These are phyloP conservation scores for Sminthurinus aureus DNA, from an alignment of 2,888 invertebrate species.

Conservation along the genomic window DNA sequence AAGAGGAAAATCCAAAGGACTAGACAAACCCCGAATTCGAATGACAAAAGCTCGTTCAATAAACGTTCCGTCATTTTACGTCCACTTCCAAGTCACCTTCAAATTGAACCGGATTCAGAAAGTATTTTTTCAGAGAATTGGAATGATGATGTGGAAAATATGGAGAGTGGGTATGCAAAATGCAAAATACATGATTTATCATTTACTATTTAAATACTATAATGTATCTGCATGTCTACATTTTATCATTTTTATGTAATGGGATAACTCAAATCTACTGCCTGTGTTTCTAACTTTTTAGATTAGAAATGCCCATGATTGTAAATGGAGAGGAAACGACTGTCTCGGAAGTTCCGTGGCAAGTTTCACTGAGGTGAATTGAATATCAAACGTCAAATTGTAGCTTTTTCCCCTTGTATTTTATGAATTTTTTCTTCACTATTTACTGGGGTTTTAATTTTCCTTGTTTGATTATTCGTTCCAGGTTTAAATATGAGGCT, in stretches of 20 bases:
- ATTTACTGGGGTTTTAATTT: no score
- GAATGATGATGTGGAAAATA: constrained; percentile 3
- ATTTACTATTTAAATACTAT: background rate
- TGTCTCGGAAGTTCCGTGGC: constrained; percentile 54
- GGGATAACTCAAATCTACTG: no score
- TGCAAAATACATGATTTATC: background rate
- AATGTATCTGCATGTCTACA: no score
- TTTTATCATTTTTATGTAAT: no score
- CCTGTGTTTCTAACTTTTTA: no score
- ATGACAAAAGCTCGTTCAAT: background rate
- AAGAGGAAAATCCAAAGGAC: background rate
- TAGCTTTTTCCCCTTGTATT: no score
- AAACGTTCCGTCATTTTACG: background rate
- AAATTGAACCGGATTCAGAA: constrained; percentile 18
- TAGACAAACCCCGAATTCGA: background rate
- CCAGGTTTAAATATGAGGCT: background rate
- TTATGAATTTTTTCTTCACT: no score
- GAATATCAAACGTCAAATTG: no score
- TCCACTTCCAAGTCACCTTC: background rate
- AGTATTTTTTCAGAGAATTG: background rate
- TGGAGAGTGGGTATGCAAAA: background rate
- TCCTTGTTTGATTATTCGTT: no score
- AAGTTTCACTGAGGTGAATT: constrained; percentile 37
- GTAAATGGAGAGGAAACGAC: constrained; percentile 55
- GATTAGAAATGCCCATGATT: constrained; percentile 43